A percentile compares a stretch with the other conserved stretches of the same genome.
These are phyloP conservation scores for Atherinosoma microstoma DNA, from an alignment of 2,797 vertebrate genomes.

Conservation along the genomic window DNA sequence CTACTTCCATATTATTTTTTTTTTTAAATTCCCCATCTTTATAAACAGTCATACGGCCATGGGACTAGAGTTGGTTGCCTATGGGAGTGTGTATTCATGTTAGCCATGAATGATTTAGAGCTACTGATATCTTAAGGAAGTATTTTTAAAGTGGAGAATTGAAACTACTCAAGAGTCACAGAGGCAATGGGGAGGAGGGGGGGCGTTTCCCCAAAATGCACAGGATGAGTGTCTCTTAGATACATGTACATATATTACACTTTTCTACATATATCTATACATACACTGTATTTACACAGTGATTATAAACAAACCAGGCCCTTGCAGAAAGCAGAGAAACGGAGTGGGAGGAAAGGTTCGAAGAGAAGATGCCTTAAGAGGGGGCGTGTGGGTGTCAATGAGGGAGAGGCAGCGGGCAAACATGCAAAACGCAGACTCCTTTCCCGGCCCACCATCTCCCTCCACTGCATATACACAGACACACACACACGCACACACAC, in stretches of 20 bases:
- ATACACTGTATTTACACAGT: conserved; percentile 82
- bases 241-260: conserved; percentile 84
- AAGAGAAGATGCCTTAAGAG: conserved; percentile 48
- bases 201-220: conserved; percentile 65
- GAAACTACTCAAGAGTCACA: conserved; percentile 37
- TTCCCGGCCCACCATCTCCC: conserved; percentile 50
- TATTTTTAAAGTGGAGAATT: conserved; percentile 33
- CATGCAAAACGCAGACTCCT: conserved; percentile 74
- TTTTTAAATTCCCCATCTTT: conserved; percentile 33
- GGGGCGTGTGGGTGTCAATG: conserved; percentile 19
- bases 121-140: conserved; percentile 41
- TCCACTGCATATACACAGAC: conserved; percentile 64
- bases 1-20: conserved; percentile 24
- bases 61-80: conserved; percentile 44
- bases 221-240: conserved; percentile 81
- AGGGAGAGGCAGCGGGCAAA: conserved; percentile 70
- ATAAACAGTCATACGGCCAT: conserved; percentile 70
- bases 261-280: conserved; percentile 82
- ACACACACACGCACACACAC: conserved; percentile 32
- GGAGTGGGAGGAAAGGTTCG: conserved; percentile 27
- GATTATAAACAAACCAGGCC: conserved; percentile 78
- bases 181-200: conserved; percentile 42
- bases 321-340: conserved; percentile 71
- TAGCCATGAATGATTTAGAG: conserved; percentile 20
- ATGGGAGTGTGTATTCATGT: conserved; percentile 21